Evolutionary conservation across 2,888 invertebrate genomes (phyloP), one percentile per base, ranked within the genome.

Genomic region (Andricus curvator): DNA sequence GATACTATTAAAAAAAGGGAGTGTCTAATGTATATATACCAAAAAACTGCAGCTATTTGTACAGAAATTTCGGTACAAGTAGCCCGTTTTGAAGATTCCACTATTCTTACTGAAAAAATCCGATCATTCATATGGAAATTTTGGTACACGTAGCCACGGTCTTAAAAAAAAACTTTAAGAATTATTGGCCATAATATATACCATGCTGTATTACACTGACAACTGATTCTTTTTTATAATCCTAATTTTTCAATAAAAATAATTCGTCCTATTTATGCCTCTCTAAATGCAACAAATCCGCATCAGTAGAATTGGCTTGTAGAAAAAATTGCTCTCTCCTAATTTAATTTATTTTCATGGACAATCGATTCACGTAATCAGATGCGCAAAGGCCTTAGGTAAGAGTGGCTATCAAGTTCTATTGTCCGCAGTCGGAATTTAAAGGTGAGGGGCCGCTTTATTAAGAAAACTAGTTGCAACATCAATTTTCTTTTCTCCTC

Each of bases 331-430:
- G 1, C n/a, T 29, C 6, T 33, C 15, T 29, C 15, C n/a, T 56
- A 56, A 74, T 74, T 74, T 9, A 51, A 56, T 74, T 74, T 74
- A n/a, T 51, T 37, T 37, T 56, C 56, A 74, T 37, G 51, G 74
- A 4, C 74, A 74, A 74, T 74, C 74, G 74, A 74, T 74, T 56
- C 8, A 56, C 56, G 37, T 74, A 74, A 74, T 74, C 37, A n/a
- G 13, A 74, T 74, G 56, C 56, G 11, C 22, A 20, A 22, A 74
- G 33, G 33, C 74, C 51, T 48, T 74, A 56, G 37, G 56, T 74
- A 74, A 74, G 74, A 56, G 33, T 37, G 74, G 33, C 33, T 74
- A 56, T 74, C 56, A 74, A 37, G n/a, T 56, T 56, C n/a, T 13
- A 74, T 25, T 20, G 20, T 74, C 51, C 51, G 13, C 56, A 37